Evolutionary conservation across 2,797 vertebrate genomes (phyloP).

Genomic region (Uromys caudimaculatus): DNA sequence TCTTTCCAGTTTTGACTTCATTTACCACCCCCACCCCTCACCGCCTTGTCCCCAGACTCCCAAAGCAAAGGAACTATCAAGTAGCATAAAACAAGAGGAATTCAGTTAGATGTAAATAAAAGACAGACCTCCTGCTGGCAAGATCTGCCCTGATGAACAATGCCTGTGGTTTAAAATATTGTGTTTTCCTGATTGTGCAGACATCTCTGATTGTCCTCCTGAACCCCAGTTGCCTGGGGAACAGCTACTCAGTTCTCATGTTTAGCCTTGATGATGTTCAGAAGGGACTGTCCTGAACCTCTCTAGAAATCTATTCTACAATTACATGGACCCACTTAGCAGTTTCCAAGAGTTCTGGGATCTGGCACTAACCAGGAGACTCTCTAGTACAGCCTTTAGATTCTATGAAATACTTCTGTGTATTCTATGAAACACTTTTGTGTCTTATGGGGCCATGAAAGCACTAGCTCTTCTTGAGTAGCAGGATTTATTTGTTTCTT

Average conservation of each 20-base stretch:
- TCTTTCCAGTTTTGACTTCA: constrained; percentile 83
- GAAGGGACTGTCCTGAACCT: constrained; percentile 61
- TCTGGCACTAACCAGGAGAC: neutral
- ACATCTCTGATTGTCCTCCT: constrained; percentile 76
- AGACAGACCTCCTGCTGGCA: constrained; percentile 80
- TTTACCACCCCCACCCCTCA: constrained; percentile 57
- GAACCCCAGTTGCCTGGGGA: constrained; percentile 69
- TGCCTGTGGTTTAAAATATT: constrained; percentile 71
- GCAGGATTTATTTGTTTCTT: neutral
- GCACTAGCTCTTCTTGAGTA: neutral
- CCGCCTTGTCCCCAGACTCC: constrained; percentile 74
- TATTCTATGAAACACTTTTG: constrained; percentile 16
- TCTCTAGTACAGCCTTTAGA: neutral
- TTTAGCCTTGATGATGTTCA: constrained; percentile 70
- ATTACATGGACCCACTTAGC: constrained; percentile 34
- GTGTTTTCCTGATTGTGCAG: constrained; percentile 76
- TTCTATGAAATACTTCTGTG: neutral
- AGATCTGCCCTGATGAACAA: constrained; percentile 74
- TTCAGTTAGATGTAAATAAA: constrained; percentile 84
- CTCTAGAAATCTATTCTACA: constrained; percentile 67
- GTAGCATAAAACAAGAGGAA: constrained; percentile 83
- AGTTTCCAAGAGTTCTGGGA: constrained; percentile 63
- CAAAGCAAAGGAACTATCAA: constrained; percentile 84
- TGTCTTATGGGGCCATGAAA: neutral
- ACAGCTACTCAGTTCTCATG: constrained; percentile 74